Conservation (phyloP, 2,888 invertebrate species). For the Seira ritae region DNA sequence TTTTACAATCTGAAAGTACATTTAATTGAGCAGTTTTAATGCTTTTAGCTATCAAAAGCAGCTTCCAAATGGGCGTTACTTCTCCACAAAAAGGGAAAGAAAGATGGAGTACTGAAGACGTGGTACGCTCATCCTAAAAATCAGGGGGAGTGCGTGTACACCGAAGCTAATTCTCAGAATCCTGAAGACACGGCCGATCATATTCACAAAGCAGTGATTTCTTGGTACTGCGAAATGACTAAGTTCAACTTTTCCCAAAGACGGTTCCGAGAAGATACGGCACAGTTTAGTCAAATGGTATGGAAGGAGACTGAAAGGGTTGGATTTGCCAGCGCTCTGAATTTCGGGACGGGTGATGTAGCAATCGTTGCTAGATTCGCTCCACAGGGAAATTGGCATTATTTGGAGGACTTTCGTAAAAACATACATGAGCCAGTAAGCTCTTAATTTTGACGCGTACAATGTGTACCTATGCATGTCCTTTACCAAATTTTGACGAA, state of each 20-base stretch:
- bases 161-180: too few species aligned
- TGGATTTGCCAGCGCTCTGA: constrained; percentile 35
- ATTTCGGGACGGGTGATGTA: background rate
- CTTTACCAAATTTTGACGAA: too few species aligned
- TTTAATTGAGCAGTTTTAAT: too few species aligned
- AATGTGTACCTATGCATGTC: too few species aligned
- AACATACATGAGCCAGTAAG: background rate
- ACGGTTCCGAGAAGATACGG: background rate
- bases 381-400: constrained; percentile 41
- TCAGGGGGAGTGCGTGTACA: too few species aligned
- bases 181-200: too few species aligned
- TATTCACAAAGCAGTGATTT: background rate
- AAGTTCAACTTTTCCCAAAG: constrained; percentile 18
- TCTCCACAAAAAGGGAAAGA: background rate
- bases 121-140: background rate
- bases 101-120: background rate
- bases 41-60: background rate
- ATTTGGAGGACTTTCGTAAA: background rate
- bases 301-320: constrained; percentile 44
- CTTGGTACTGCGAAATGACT: constrained; percentile 34
- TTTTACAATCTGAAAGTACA: too few species aligned
- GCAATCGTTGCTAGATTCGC: constrained; percentile 42
- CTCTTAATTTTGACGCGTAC: too few species aligned
- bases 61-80: constrained; percentile 2
- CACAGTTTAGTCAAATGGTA: constrained; percentile 56